Evolutionary conservation across 1,140 invertebrate species (phyloP).

Genomic region (Pemphigus obesinymphae): DNA sequence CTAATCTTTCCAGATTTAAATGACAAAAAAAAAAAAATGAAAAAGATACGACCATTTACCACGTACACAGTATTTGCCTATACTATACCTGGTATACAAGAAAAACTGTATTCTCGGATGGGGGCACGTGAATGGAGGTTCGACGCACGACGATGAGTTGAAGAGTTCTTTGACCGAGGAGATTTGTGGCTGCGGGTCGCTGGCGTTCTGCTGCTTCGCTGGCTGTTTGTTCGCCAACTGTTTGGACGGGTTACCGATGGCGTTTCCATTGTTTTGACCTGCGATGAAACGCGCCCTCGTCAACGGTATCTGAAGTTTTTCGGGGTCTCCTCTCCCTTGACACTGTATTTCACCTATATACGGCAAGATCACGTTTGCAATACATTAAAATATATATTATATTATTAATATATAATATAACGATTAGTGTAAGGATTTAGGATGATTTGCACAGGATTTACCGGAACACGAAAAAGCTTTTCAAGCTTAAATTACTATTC

Average conservation of each 20-base stretch:
- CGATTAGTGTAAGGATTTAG: too few species aligned
- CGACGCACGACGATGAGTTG: slow-evolving; percentile 75
- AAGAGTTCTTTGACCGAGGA: slow-evolving; percentile 62
- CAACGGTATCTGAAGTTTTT: background rate
- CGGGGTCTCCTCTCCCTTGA: background rate
- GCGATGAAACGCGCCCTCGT: background rate
- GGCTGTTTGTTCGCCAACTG: background rate
- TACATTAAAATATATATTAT: too few species aligned
- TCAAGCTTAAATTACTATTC: too few species aligned
- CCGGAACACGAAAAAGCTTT: too few species aligned
- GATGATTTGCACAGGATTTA: too few species aligned
- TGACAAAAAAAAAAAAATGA: too few species aligned
- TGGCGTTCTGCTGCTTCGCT: background rate
- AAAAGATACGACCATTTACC: too few species aligned
- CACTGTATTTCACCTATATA: slow-evolving; percentile 2
- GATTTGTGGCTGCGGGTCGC: too few species aligned
- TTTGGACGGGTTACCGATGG: background rate
- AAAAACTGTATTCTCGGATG: slow-evolving; percentile 77
- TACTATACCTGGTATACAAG: slow-evolving; percentile 78
- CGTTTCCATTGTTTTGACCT: background rate
- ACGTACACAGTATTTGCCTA: too few species aligned
- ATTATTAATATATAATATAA: too few species aligned
- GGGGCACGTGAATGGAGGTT: slow-evolving; percentile 71
- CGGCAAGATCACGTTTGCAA: background rate
- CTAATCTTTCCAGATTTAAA: too few species aligned